phyloP scores from a whole-genome alignment of 2,797 vertebrate species.

The Macrochelys suwanniensis region DNA sequence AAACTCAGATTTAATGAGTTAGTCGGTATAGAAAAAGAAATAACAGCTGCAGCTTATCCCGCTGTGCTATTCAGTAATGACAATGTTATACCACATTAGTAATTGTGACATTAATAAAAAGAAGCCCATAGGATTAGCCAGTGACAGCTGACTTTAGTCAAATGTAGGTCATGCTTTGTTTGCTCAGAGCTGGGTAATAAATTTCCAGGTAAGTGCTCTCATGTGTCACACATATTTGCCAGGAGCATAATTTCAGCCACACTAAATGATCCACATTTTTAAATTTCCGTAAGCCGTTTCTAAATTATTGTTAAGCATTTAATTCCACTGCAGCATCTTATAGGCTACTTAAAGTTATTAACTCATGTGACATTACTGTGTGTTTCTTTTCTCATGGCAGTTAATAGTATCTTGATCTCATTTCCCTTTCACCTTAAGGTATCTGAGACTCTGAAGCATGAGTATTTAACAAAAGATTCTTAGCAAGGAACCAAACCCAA shows the following conservation, averaged over 20 bases:
- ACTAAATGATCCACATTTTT: conserved; percentile 83
- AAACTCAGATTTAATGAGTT: conserved; percentile 86
- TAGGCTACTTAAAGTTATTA: conserved; percentile 83
- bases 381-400: conserved; percentile 76
- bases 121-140: conserved; percentile 85
- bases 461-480: conserved; percentile 76
- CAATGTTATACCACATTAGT: conserved; percentile 86
- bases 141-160: conserved; percentile 86
- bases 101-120: conserved; percentile 88
- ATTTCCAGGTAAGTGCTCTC: conserved; percentile 87
- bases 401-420: conserved; percentile 79
- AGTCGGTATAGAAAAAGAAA: conserved; percentile 81
- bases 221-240: conserved; percentile 83
- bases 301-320: conserved; percentile 86
- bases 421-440: conserved; percentile 76
- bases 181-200: conserved; percentile 85
- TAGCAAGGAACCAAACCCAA: conserved; percentile 67
- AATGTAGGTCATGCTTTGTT: conserved; percentile 89
- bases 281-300: conserved; percentile 81
- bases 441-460: conserved; percentile 64
- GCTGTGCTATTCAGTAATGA: conserved; percentile 83
- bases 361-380: conserved; percentile 78
- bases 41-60: conserved; percentile 83
- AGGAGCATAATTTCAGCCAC: conserved; percentile 81
- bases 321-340: conserved; percentile 81